Percentiles rank a stretch among this genome's conserved stretches.
These are phyloP conservation scores for Oreohelix idahoensis DNA, from an alignment of 1,140 invertebrate species.

Conservation along the genomic window DNA sequence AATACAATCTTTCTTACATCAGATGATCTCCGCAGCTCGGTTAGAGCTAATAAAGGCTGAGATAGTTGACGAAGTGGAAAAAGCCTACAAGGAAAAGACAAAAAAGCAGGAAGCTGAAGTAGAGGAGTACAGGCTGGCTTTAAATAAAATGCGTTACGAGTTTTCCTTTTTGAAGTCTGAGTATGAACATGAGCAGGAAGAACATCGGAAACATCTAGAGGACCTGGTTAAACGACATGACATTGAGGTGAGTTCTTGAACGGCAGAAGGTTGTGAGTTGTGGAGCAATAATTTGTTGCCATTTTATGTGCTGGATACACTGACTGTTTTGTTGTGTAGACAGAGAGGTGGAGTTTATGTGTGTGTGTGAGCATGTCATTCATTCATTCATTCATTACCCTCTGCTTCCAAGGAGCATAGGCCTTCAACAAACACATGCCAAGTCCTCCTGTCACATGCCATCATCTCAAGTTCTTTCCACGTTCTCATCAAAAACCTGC, in stretches of 20 bases:
- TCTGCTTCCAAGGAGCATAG: no score
- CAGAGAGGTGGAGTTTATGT: no score
- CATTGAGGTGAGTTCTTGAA: slow-evolving; percentile 65
- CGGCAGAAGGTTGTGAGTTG: no score
- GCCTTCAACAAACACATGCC: no score
- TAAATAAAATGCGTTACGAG: slow-evolving; percentile 68
- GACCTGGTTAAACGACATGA: slow-evolving; percentile 69
- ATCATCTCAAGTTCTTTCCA: no score
- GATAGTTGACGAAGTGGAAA: slow-evolving; percentile 65
- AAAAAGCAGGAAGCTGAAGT: slow-evolving; percentile 66
- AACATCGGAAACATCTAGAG: slow-evolving; percentile 63
- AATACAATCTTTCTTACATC: background rate
- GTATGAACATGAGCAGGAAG: slow-evolving; percentile 67
- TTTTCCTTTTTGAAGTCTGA: slow-evolving; percentile 70
- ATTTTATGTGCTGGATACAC: no score
- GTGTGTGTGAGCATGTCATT: no score
- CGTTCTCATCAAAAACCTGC: no score
- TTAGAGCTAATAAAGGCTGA: slow-evolving; percentile 67
- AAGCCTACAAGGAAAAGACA: slow-evolving; percentile 63
- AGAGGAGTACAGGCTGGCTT: slow-evolving; percentile 60
- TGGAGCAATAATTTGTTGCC: no score
- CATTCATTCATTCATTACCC: no score
- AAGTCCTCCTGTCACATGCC: no score
- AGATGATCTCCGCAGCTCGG: slow-evolving; percentile 67
- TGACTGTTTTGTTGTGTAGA: no score